Evolutionary conservation across 2,113 vertebrate species (phyloP), one percentile per base, ranked within the genome.

Genomic region (Phyllopteryx taeniolatus): DNA sequence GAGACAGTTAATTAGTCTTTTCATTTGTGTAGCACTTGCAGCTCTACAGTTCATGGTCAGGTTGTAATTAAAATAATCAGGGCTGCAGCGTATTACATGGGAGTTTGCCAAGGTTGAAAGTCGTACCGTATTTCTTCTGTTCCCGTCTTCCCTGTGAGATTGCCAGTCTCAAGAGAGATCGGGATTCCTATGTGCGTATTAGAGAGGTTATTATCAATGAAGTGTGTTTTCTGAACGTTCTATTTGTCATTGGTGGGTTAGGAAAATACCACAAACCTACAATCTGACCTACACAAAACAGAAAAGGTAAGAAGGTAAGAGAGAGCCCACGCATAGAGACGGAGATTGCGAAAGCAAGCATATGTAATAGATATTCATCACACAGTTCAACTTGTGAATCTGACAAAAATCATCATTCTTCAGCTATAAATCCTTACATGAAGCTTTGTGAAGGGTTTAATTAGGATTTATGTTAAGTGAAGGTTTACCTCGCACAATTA

Each of bases 61-160:
- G 71, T 78, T 71, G 77, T 71, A 72, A 85, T 85, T 81, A 80
- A 83, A 85, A 81, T 75, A 81, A 84, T 86, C 73, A 80, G 51
- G 31, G 62, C 74, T 74, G 22, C 74, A 77, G 75, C 78, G 69
- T 65, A 73, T 43, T 54, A 75, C 75, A 68, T 53, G 73, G 63
- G 71, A 81, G 79, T 71, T 70, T 31, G 22, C 63, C 65, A 81
- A 73, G 76, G 70, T 71, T 85, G 66, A 14, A 54, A 79, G 76
- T 65, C 61, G 43, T 11, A 13, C 53, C 47, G 33, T 82, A 33
- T 33, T 59, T 31, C 62, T 54, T 67, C 43, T 51, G 62, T 47
- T 57, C 27, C n/a, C 19, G 63, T 35, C 44, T 67, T 66, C 64
- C 49, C 59, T 63, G 61, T 44, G 31, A 70, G 63, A n/a, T 54